Conservation (phyloP, 2,797 vertebrate genomes). For the Tiaroga cobitis region DNA sequence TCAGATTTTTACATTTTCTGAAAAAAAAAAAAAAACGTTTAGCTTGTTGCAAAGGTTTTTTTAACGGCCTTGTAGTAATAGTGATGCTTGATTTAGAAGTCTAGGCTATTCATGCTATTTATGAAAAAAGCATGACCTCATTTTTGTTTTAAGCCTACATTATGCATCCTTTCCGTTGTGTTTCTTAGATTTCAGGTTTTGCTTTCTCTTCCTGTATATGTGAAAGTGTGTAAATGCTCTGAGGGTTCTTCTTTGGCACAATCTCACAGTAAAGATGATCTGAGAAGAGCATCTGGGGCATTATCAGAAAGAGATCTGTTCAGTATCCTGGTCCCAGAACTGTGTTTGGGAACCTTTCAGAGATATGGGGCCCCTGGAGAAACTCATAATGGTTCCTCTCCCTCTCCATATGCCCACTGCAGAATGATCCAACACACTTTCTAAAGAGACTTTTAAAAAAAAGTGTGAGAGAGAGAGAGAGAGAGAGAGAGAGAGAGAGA, state of each 20-base stretch:
- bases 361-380: slow-evolving; percentile 28
- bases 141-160: neutral
- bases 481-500: too few relatives aligned
- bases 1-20: too few relatives aligned
- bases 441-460: slow-evolving; percentile 12
- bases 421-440: slow-evolving; percentile 27
- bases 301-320: slow-evolving; percentile 41
- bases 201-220: slow-evolving; percentile 3
- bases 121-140: neutral
- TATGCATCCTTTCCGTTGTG: neutral
- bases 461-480: neutral
- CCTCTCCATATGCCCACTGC: slow-evolving; percentile 49
- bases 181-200: neutral
- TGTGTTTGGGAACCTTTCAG: slow-evolving; percentile 45
- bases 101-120: neutral
- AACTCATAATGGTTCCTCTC: slow-evolving; percentile 24
- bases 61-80: too few relatives aligned
- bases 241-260: slow-evolving; percentile 19
- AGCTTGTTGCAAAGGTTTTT: too few relatives aligned
- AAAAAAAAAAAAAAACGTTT: too few relatives aligned
- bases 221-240: slow-evolving; percentile 20
- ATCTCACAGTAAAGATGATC: slow-evolving; percentile 41
- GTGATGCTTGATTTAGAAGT: neutral
- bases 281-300: slow-evolving; percentile 52
- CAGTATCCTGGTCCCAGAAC: slow-evolving; percentile 40